These are phyloP conservation scores for Tetraodon nigroviridis DNA, from an alignment of 2,113 vertebrate genomes.

Conservation along the genomic window DNA sequence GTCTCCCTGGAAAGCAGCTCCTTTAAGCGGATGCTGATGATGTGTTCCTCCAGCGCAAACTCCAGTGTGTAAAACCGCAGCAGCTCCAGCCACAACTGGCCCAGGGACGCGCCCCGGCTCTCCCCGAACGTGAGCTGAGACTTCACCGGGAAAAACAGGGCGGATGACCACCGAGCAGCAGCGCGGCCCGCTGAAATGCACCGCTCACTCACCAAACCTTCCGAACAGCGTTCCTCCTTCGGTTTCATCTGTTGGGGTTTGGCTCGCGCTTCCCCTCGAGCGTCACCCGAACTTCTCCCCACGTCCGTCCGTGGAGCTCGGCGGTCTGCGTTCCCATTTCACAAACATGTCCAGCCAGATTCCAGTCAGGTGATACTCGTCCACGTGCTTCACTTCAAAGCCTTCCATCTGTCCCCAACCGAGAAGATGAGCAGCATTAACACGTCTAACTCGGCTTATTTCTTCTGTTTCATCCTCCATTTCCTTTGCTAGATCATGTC, in stretches of 20 bases:
- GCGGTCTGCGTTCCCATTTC: conserved; percentile 86
- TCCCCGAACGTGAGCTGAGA: conserved; percentile 76
- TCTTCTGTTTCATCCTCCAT: background rate
- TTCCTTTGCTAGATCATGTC: too few species aligned
- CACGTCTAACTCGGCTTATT: too few species aligned
- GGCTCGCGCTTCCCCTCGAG: conserved; percentile 75
- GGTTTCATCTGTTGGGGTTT: conserved; percentile 79
- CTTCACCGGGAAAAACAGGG: conserved; percentile 57
- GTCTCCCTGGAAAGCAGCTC: conserved; percentile 87
- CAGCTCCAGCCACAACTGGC: conserved; percentile 94
- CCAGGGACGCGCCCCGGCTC: conserved; percentile 77
- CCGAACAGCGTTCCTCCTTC: conserved; percentile 65
- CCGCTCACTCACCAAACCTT: conserved; percentile 81
- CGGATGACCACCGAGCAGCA: background rate
- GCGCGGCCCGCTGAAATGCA: background rate
- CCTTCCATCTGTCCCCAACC: conserved; percentile 82
- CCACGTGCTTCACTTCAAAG: conserved; percentile 88
- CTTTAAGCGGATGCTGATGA: conserved; percentile 92
- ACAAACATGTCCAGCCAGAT: conserved; percentile 80
- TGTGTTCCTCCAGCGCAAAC: conserved; percentile 92
- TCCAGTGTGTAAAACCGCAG: conserved; percentile 97
- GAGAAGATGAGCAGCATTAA: background rate
- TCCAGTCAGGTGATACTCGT: conserved; percentile 91
- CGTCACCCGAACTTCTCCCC: conserved; percentile 76
- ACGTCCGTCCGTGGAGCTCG: conserved; percentile 77